A percentile compares a stretch with the other conserved stretches of the same genome.
These are phyloP conservation scores for Lutraria rhynchaena DNA, from an alignment of 1,140 invertebrate species.

Conservation along the genomic window DNA sequence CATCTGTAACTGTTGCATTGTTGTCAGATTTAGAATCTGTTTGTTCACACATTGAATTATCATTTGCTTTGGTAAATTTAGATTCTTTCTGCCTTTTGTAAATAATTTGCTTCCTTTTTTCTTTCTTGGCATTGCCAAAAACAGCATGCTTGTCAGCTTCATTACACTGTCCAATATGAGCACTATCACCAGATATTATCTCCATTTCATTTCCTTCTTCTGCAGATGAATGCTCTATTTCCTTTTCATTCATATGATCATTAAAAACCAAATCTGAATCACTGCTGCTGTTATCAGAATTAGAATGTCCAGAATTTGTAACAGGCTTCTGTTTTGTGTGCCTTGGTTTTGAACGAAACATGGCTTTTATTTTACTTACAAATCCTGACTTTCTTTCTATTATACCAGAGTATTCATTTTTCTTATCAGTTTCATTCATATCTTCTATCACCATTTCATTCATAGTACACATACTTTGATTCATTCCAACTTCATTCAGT, in stretches of 20 bases:
- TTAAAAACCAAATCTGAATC: not conserved
- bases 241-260: slow-evolving; percentile 28
- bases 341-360: slow-evolving; percentile 20
- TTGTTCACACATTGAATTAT: too few species aligned
- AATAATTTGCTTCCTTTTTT: not conserved
- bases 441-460: too few species aligned
- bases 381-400: slow-evolving; percentile 21
- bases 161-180: slow-evolving; percentile 25
- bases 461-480: too few species aligned
- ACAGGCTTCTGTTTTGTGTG: not conserved
- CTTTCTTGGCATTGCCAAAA: not conserved
- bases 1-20: too few species aligned
- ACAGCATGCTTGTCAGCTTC: not conserved
- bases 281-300: not conserved
- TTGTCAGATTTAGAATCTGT: too few species aligned
- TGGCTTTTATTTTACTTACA: slow-evolving; percentile 27
- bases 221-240: not conserved
- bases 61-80: too few species aligned
- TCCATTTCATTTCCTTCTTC: slow-evolving; percentile 40
- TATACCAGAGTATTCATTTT: slow-evolving; percentile 9
- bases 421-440: slow-evolving; percentile 1
- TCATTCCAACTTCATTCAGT: slow-evolving; percentile 10
- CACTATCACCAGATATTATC: slow-evolving; percentile 44
- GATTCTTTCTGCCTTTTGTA: too few species aligned
- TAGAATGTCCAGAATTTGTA: not conserved